Conservation (phyloP, 1,140 invertebrate species). For the Penaeus indicus region DNA sequence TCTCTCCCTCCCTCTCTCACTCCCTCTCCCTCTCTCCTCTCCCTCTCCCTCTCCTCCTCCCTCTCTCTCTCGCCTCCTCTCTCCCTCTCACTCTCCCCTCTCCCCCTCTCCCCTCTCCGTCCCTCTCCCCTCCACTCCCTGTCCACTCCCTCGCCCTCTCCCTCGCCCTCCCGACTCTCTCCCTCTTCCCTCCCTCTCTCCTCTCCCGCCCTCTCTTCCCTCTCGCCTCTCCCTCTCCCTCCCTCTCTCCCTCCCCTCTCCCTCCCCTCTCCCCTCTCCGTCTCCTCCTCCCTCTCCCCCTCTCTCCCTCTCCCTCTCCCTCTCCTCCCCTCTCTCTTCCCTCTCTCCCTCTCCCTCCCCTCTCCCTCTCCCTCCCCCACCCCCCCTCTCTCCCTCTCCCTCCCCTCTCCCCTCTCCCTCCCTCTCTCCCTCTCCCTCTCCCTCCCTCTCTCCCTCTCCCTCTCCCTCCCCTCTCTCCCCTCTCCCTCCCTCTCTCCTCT, state of each 20-base stretch:
- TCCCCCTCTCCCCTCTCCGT: no score
- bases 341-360: not conserved
- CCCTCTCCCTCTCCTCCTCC: not conserved
- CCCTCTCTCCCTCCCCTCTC: not conserved
- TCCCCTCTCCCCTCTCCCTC: not conserved
- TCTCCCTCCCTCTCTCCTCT: not conserved
- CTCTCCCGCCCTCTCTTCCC: not conserved
- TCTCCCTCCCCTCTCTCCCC: not conserved
- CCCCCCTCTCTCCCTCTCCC: not conserved
- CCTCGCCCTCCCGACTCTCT: not conserved
- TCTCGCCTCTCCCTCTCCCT: not conserved
- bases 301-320: not conserved
- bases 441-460: no score
- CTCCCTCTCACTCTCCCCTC: not conserved
- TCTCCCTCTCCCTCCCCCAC: not conserved
- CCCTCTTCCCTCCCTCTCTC: not conserved
- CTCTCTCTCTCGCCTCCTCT: constrained; percentile 15
- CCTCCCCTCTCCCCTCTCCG: not conserved
- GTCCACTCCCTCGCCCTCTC: not conserved
- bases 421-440: not conserved
- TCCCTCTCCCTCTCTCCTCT: not conserved
- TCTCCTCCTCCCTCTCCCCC: no score
- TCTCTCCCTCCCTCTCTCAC: not conserved
- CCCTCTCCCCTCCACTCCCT: not conserved
- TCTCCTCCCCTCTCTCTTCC: not conserved